Evolutionary conservation across 2,113 vertebrate genomes (phyloP), one percentile per base, ranked within the genome.

Genomic region (Phainopepla nitens): DNA sequence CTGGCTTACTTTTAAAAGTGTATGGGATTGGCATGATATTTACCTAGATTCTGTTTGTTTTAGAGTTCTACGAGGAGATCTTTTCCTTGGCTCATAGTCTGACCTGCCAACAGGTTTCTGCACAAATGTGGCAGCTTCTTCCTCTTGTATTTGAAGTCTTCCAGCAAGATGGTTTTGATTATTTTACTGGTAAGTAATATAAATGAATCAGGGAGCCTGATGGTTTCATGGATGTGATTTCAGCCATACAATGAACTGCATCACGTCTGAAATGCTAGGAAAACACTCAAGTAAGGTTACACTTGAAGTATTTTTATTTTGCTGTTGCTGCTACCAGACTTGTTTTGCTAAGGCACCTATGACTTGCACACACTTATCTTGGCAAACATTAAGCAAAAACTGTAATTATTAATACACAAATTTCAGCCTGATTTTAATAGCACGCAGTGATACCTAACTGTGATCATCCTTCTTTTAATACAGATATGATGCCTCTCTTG

Each of bases 401-500:
- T n/a, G 8, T 83, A 54, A 81, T 60, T 86, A 51, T 11, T 60
- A 64, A 68, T 65, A 39, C 6, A 17, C 33, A 56, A 14, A 54
- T 82, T 85, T 87, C 33, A 85, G 45, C 14, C 27, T 47, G 45
- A 35, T 87, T 92, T 78, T 47, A 66, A 62, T 27, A 90, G 54
- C 11, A 47, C 15, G 7, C 41, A 58, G 86, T 10, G 16, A 33
- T 58, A 75, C 15, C 58, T 96, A 85, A 97, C 50, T 93, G 35
- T 86, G 57, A 54, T 91, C 16, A 12, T 93, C 96, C 87, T 92
- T 96, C 62, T 93, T 87, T 86, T 89, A 75, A 92, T 94, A 72
- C 95, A 99, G 99, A 99, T 95, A 99, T 99, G 99, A 99, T 99
- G 99, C 99, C 99, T 93, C 99, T 99, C 73, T 98, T 99, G 93